Percentiles rank a stretch among this genome's conserved stretches.
phyloP scores from a whole-genome alignment of 2,113 vertebrate species.

The Nanorana parkeri region DNA sequence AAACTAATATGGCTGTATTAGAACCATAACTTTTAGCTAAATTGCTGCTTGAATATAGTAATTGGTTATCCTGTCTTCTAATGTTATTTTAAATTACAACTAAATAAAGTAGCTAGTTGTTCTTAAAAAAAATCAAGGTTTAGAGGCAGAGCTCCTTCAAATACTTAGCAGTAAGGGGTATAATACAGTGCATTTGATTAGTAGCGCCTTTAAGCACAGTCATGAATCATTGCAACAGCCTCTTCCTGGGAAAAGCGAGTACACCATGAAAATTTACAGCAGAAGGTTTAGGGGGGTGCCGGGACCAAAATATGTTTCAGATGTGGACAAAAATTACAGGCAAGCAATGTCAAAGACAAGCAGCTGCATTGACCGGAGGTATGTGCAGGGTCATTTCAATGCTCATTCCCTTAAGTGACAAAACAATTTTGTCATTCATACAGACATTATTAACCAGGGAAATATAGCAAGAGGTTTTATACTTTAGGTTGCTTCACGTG shows the following conservation, averaged over 20 bases:
- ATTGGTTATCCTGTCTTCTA: no score
- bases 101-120: no score
- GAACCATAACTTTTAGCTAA: no score
- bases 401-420: not conserved
- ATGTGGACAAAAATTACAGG: conserved; percentile 28
- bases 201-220: not conserved
- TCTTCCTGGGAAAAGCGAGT: conserved; percentile 20
- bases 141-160: not conserved
- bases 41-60: no score
- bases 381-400: not conserved
- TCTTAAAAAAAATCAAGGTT: not conserved
- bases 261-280: conserved; percentile 1
- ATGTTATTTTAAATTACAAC: no score
- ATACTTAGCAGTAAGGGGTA: not conserved
- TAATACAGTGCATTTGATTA: not conserved
- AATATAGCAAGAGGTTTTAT: not conserved
- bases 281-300: conserved; percentile 25
- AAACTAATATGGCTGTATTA: no score
- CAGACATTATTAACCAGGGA: conserved; percentile 12
- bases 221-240: conserved; percentile 36
- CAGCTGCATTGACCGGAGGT: not conserved
- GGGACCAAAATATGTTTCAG: conserved; percentile 34
- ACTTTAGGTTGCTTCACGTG: not conserved
- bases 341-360: not conserved
- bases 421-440: not conserved